Percentiles rank a stretch among this genome's conserved stretches.
Conservation (phyloP, 2,888 invertebrate genomes). For the Cephus pygmeus region DNA sequence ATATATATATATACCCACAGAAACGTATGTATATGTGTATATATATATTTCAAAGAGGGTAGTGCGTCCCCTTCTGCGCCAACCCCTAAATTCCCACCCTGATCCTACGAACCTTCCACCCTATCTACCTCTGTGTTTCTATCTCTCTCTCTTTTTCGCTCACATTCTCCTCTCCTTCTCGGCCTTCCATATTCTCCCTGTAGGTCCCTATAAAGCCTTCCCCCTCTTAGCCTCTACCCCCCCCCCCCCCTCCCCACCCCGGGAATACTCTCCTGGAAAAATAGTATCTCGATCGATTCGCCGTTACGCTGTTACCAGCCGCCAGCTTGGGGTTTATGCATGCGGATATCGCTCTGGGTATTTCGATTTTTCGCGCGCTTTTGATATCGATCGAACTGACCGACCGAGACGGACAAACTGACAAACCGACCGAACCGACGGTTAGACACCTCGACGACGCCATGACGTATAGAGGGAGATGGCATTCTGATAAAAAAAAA, state of each 20-base stretch:
- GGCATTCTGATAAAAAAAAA: constrained; percentile 14
- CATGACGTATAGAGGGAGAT: not conserved
- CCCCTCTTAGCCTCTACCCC: too few species aligned
- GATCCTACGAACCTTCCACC: not conserved
- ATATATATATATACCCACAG: not conserved
- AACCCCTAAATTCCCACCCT: not conserved
- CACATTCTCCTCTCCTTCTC: not conserved
- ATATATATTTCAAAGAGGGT: not conserved
- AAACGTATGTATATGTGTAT: too few species aligned
- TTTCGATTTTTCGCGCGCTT: not conserved
- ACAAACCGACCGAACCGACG: not conserved
- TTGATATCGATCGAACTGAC: not conserved
- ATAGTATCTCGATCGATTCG: not conserved
- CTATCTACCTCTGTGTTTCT: not conserved
- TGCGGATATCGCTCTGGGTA: not conserved
- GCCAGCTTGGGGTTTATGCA: not conserved
- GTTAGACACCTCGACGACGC: not conserved
- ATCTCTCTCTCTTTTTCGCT: constrained; percentile 1
- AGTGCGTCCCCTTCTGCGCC: not conserved
- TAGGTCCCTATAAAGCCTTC: not conserved
- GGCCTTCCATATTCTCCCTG: not conserved
- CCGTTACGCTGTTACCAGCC: not conserved
- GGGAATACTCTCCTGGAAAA: not conserved
- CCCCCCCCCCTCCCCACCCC: too few species aligned
- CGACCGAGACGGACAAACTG: not conserved